Percentiles rank a stretch among this genome's conserved stretches.
These are phyloP conservation scores for Coregonus ussuriensis DNA, from an alignment of 2,797 vertebrate genomes.

Conservation along the genomic window DNA sequence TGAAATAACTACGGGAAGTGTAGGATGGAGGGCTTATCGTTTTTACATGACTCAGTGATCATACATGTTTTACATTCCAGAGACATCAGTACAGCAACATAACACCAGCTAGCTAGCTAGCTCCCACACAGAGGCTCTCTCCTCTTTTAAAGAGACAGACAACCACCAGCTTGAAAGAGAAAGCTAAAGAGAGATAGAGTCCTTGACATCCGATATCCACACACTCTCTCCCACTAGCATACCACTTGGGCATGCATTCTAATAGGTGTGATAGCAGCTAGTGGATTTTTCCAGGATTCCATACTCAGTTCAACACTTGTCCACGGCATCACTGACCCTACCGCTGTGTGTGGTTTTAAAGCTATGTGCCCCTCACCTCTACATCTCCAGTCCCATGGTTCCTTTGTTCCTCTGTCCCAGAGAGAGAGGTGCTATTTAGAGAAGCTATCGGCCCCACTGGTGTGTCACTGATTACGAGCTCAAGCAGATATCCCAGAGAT, in stretches of 20 bases:
- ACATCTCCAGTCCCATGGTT: too few species aligned
- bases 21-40: background rate
- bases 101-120: conserved; percentile 39
- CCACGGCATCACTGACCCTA: too few species aligned
- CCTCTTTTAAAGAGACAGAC: conserved; percentile 69
- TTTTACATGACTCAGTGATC: background rate
- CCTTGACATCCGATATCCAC: background rate
- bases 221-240: background rate
- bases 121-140: conserved; percentile 62
- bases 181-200: background rate
- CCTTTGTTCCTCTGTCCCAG: too few species aligned
- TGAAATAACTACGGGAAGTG: conserved; percentile 33
- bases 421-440: too few species aligned
- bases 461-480: too few species aligned
- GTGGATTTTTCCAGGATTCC: too few species aligned
- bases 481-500: too few species aligned
- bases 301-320: too few species aligned
- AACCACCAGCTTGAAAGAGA: background rate
- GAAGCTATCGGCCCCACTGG: too few species aligned
- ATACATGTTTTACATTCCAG: conserved; percentile 57
- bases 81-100: conserved; percentile 70
- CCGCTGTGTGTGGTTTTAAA: too few species aligned
- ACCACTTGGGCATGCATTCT: background rate
- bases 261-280: too few species aligned
- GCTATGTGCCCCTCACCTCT: too few species aligned